Conservation (phyloP, 2,113 vertebrate species). For the Nycticebus coucang region DNA sequence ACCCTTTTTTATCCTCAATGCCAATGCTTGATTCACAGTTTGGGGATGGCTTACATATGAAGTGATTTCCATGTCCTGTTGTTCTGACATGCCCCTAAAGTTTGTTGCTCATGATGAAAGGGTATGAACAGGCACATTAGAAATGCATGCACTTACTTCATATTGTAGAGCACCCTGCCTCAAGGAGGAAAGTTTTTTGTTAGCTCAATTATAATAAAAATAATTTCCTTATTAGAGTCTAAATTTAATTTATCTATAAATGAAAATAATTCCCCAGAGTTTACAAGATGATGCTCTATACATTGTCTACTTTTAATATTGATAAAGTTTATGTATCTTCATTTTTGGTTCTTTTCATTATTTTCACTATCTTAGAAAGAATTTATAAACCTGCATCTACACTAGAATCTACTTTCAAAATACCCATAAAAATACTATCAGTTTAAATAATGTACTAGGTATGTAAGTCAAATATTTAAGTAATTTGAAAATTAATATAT, state of each 20-base stretch:
- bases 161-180: neutral
- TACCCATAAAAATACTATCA: neutral
- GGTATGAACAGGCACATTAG: neutral
- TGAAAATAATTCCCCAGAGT: neutral
- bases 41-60: neutral
- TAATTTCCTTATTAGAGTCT: neutral
- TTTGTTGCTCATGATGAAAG: neutral
- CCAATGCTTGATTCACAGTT: neutral
- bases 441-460: neutral
- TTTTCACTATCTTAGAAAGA: neutral
- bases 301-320: neutral
- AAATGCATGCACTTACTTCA: neutral
- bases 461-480: neutral
- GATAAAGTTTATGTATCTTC: neutral
- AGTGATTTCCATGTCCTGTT: neutral
- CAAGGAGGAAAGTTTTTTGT: neutral
- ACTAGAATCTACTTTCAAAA: slow-evolving; percentile 16
- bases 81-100: neutral
- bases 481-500: neutral
- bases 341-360: neutral
- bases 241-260: neutral
- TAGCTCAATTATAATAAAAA: neutral
- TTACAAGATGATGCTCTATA: neutral
- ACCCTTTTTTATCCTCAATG: neutral
- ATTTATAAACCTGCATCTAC: neutral